phyloP scores from a whole-genome alignment of 64 coral and sea anemone species.

The Catalaphyllia jardinei region DNA sequence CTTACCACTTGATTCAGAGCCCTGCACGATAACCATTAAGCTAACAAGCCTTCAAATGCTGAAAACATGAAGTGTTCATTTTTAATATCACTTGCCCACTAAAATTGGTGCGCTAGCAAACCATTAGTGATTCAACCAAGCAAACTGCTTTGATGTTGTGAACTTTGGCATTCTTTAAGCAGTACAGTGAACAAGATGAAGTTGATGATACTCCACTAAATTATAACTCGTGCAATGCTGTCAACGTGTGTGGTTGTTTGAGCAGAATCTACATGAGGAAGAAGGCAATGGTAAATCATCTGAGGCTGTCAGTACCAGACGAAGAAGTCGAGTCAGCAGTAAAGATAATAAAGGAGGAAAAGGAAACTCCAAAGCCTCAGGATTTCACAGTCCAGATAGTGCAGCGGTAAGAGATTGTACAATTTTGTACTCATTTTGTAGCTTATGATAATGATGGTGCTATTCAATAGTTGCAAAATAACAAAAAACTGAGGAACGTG shows the following conservation, averaged over 20 bases:
- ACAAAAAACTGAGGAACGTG: too few species aligned
- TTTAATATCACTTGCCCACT: too few species aligned
- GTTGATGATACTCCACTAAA: neutral
- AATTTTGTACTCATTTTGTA: neutral
- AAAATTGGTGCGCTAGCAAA: too few species aligned
- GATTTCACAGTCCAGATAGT: conserved; percentile 32
- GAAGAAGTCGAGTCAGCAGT: conserved; percentile 14
- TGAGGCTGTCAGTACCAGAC: conserved; percentile 18
- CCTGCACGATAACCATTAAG: too few species aligned
- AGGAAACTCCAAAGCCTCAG: conserved; percentile 5
- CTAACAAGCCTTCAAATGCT: too few species aligned
- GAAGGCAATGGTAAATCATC: neutral
- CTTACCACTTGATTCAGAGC: too few species aligned
- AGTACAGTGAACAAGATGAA: neutral
- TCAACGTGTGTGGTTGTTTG: neutral
- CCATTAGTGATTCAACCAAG: too few species aligned
- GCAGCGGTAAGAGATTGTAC: conserved; percentile 3
- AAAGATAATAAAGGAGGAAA: conserved; percentile 37
- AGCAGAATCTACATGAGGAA: conserved; percentile 17
- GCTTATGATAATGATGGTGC: too few species aligned
- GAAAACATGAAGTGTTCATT: too few species aligned
- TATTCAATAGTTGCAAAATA: neutral
- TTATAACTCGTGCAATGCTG: neutral
- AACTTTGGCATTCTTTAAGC: too few species aligned
- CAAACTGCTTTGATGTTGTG: too few species aligned